Percentiles rank a stretch among this genome's conserved stretches.
Conservation (phyloP, 2,113 vertebrate species). For the Antechinus stuartii region DNA sequence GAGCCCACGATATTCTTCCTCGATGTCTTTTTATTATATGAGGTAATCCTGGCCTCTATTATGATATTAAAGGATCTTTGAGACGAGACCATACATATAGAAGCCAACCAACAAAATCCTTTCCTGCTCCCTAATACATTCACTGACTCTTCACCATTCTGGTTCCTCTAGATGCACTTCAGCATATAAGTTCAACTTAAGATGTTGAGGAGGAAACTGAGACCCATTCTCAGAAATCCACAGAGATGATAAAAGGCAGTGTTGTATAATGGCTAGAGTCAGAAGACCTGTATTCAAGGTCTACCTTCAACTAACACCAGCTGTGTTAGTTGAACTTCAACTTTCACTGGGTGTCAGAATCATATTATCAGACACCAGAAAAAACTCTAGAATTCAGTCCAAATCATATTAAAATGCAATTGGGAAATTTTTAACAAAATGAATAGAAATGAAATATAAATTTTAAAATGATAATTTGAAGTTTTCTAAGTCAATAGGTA, state of each 20-base stretch:
- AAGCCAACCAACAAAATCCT: not conserved
- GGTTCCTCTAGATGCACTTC: not conserved
- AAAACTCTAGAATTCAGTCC: not conserved
- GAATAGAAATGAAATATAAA: not conserved
- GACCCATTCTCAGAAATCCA: not conserved
- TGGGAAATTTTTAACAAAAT: not conserved
- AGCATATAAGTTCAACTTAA: not conserved
- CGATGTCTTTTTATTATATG: not conserved
- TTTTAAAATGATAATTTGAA: not conserved
- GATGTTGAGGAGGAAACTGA: not conserved
- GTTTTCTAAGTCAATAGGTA: not conserved
- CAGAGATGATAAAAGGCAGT: not conserved
- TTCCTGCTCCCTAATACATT: not conserved
- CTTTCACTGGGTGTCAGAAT: not conserved
- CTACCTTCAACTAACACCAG: not conserved
- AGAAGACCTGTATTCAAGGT: not conserved
- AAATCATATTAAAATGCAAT: not conserved
- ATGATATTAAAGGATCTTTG: not conserved
- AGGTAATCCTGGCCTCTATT: not conserved
- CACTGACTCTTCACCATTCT: not conserved
- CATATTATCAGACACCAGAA: not conserved
- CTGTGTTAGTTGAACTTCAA: not conserved
- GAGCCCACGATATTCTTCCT: not conserved
- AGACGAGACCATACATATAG: not conserved
- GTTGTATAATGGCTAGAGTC: not conserved